A percentile compares a stretch with the other conserved stretches of the same genome.
Conservation (phyloP, 2,888 invertebrate genomes). For the Xylota sylvarum region DNA sequence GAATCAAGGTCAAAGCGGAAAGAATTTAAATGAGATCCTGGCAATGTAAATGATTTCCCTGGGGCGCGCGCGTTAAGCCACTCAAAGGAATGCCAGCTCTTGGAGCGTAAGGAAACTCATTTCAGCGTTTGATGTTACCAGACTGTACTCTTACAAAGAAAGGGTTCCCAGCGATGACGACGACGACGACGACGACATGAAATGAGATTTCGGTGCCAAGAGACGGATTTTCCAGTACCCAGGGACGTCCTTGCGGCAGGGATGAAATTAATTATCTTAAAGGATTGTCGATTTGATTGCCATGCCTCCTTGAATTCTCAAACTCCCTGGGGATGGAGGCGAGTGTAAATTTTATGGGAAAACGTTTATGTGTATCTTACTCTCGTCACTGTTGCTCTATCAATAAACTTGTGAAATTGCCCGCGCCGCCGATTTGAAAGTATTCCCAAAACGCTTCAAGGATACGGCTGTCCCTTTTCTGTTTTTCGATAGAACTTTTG, state of each 20-base stretch:
- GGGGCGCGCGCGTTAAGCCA: slow-evolving; percentile 1
- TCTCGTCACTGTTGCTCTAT: background rate
- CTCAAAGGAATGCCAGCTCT: slow-evolving; percentile 26
- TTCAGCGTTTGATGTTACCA: slow-evolving; percentile 55
- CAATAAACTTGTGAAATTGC: slow-evolving; percentile 20
- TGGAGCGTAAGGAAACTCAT: slow-evolving; percentile 52
- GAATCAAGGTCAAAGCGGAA: slow-evolving; percentile 54
- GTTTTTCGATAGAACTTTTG: background rate
- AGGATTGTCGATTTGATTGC: slow-evolving; percentile 61
- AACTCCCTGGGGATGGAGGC: background rate
- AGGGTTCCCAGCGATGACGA: background rate
- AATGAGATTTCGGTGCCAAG: background rate
- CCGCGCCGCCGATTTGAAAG: background rate
- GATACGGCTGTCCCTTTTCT: slow-evolving; percentile 16
- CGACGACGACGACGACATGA: background rate
- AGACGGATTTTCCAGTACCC: slow-evolving; percentile 18
- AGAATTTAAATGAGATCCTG: slow-evolving; percentile 29
- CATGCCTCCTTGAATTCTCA: background rate
- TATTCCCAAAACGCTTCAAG: background rate
- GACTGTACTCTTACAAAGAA: slow-evolving; percentile 18
- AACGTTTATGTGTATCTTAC: slow-evolving; percentile 1
- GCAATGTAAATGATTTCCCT: slow-evolving; percentile 34
- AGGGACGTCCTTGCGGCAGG: slow-evolving; percentile 34
- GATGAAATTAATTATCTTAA: slow-evolving; percentile 65
- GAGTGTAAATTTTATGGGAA: background rate